Evolutionary conservation across 2,888 invertebrate species (phyloP).

Genomic region (Aphidius colemani): DNA sequence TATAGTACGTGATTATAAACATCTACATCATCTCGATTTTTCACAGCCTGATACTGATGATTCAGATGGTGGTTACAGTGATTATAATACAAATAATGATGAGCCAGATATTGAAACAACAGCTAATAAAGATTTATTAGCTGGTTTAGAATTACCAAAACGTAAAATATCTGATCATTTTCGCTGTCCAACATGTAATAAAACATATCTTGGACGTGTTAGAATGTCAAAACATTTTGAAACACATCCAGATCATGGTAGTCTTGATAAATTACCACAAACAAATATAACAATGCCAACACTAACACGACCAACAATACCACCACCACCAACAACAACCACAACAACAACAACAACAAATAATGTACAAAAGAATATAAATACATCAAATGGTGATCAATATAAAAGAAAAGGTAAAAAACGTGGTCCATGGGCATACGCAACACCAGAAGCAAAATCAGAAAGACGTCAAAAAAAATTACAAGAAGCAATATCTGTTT

Average conservation of each 20-base stretch:
- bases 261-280: slow-evolving; percentile 51
- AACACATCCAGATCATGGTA: slow-evolving; percentile 67
- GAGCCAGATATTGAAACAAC: slow-evolving; percentile 27
- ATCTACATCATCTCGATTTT: slow-evolving; percentile 64
- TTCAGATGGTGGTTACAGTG: slow-evolving; percentile 66
- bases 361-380: background rate
- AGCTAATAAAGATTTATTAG: slow-evolving; percentile 45
- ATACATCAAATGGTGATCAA: slow-evolving; percentile 38
- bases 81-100: slow-evolving; percentile 59
- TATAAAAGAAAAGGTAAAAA: slow-evolving; percentile 56
- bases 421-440: slow-evolving; percentile 56
- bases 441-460: slow-evolving; percentile 54
- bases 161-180: slow-evolving; percentile 63
- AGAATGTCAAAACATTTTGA: slow-evolving; percentile 68
- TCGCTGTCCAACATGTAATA: slow-evolving; percentile 68
- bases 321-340: too few relatives aligned
- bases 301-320: too few relatives aligned
- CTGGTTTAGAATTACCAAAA: slow-evolving; percentile 55
- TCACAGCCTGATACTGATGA: slow-evolving; percentile 64
- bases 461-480: slow-evolving; percentile 52
- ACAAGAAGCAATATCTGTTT: slow-evolving; percentile 53
- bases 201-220: slow-evolving; percentile 67
- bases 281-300: too few relatives aligned
- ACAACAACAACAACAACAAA: slow-evolving; percentile 8
- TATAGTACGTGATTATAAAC: slow-evolving; percentile 67